Base-by-base conservation (phyloP, 2,888 invertebrate genomes). In the Lordiphosa fenestrarum region DNA sequence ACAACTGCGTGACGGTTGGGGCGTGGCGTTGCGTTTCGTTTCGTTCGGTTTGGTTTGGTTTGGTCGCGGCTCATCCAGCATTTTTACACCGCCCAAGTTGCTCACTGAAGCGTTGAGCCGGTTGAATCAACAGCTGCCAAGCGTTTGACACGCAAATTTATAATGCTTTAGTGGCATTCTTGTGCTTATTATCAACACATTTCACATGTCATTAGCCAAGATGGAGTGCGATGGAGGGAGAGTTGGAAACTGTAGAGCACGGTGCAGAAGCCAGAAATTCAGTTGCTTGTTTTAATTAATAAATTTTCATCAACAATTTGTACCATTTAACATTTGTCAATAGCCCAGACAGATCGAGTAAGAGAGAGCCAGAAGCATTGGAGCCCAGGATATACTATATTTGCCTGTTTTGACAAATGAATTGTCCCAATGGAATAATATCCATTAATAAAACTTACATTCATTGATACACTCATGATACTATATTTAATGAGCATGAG, bases 71-170 rank as follows among this genome's bases (percentile, higher is more conserved):
- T 66, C 53, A 66, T 53, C 53, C 66, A 66, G 49, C 49, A 47
- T 41, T 56, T 56, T 50, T 37, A 37, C 49, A 42, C 38, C 15
- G 15, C 35, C 33, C 9, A 19, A 19, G 41, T 23, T 71, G 73
- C 37, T 60, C 72, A 76, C 46, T 80, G 76, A 78, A 75, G 75
- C 83, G 72, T 69, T 67, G 49, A 66, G 63, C 60, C 47, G 61
- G 56, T 52, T 57, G 73, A 69, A 77, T 77, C 77, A 77, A 77
- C 84, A 84, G 77, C 82, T 84, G 77, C 69, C 78, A 66, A 69
- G 42, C 51, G 62, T 56, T 53, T 57, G 77, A 55, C 71, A 77
- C 59, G 72, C 84, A 77, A 77, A 84, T 77, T 81, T 81, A 48
- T 62, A 66, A 62, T 51, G 47, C 48, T 49, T 47, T 39, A 47